Evolutionary conservation across 1,140 invertebrate species (phyloP).

Genomic region (Coboldia fuscipes): DNA sequence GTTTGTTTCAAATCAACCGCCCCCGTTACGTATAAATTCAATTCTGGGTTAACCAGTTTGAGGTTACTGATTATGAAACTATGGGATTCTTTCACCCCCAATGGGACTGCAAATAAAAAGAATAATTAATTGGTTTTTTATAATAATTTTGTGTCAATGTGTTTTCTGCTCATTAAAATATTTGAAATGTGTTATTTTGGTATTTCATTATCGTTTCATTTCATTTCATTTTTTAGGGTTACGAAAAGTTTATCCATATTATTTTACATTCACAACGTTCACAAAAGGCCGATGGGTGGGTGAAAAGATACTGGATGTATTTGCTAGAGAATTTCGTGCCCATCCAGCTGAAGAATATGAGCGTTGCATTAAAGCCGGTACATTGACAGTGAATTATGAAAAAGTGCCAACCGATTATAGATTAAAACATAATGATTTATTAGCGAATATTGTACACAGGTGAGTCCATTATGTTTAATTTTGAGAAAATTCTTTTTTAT

Average conservation of each 20-base stretch:
- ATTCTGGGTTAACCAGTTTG: no score
- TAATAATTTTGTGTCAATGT: no score
- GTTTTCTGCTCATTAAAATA: no score
- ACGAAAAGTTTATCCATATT: conserved; percentile 96
- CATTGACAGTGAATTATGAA: conserved; percentile 86
- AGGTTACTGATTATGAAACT: no score
- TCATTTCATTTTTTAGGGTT: conserved; percentile 45
- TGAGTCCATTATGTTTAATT: conserved; percentile 20
- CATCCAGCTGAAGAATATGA: conserved; percentile 84
- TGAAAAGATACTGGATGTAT: conserved; percentile 83
- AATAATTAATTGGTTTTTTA: no score
- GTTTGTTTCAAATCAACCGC: no score
- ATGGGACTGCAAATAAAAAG: no score
- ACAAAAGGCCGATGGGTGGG: conserved; percentile 96
- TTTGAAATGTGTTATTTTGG: no score
- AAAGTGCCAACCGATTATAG: conserved; percentile 79
- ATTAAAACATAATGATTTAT: conserved; percentile 81
- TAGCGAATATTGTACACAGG: conserved; percentile 91
- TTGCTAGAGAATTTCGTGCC: conserved; percentile 79
- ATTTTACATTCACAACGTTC: conserved; percentile 91
- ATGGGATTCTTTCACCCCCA: no score
- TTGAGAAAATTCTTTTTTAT: not conserved
- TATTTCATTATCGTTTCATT: no score
- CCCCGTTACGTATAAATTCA: no score
- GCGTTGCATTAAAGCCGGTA: conserved; percentile 72